These are phyloP conservation scores for Varanus komodoensis DNA, from an alignment of 2,113 vertebrate genomes.

Conservation along the genomic window DNA sequence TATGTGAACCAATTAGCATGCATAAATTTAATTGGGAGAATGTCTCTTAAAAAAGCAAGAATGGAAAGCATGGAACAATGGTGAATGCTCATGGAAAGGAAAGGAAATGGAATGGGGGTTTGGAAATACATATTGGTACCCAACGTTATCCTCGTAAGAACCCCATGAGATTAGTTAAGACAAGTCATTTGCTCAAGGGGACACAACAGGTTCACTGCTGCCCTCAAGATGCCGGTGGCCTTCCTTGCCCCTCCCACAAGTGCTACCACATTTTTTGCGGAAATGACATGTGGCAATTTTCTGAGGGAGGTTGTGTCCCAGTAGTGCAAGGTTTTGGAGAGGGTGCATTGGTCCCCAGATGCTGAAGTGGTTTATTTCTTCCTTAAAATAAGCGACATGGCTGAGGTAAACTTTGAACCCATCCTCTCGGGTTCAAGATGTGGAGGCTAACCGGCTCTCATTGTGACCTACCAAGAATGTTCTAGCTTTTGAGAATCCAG, in stretches of 20 bases:
- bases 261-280: too few relatives aligned
- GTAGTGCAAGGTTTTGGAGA: too few relatives aligned
- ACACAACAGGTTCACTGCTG: too few relatives aligned
- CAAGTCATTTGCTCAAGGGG: background rate
- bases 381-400: background rate
- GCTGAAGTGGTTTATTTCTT: too few relatives aligned
- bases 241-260: too few relatives aligned
- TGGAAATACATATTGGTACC: background rate
- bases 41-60: background rate
- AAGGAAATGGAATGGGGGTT: background rate
- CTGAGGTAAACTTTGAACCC: background rate
- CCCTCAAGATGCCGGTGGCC: too few relatives aligned
- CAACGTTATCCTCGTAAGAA: background rate
- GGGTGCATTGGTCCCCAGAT: too few relatives aligned
- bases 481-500: background rate
- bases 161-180: background rate
- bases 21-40: constrained; percentile 15
- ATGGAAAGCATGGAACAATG: background rate
- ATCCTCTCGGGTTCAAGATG: background rate
- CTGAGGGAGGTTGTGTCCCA: too few relatives aligned
- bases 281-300: too few relatives aligned
- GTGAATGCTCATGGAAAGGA: background rate
- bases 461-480: background rate
- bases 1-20: constrained; percentile 9
- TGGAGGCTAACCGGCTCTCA: background rate